Base-by-base conservation (phyloP, 64 coral and sea anemone genomes). In the Stylophora pistillata region DNA sequence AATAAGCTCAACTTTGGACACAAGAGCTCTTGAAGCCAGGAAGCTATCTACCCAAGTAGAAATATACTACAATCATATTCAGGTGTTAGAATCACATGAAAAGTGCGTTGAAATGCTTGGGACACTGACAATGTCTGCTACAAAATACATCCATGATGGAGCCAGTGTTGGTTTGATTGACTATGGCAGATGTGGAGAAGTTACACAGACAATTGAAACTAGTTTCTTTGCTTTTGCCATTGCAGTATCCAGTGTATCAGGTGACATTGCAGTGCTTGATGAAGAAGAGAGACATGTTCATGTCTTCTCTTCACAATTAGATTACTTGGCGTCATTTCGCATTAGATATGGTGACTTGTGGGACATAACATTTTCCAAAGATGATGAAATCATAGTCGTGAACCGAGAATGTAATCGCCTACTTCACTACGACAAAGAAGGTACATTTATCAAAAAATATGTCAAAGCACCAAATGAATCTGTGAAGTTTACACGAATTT, bases 311-410 rank as follows among this genome's bases (percentile, higher is more conserved):
- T 20, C 32, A 57, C 15, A 57, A 16, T 77, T 65, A 60, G 54
- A 25, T n/a, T 53, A 33, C 9, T 0, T 73, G 2, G 59, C 18
- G 15, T 70, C 66, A n/a, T 59, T 90, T 59, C 56, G 55, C 26
- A 82, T 90, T 56, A 90, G 32, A 70, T 82, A 80, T 60, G 77
- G 77, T 81, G 63, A 90, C 56, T 68, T 90, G 1, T 90, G 76
- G 77, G 88, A 90, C 26, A 70, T 90, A 0, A 72, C 76, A 37
- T 90, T 90, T 82, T 81, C 88, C 28, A 82, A 81, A 31, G 68
- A 90, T 41, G 77, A 90, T 81, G 88, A 90, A 57, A 58, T 90
- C 23, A 61, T 90, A 18, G 88, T 90, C 12, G 55, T 90, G 65
- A 90, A 82, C 55, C 88, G 88, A 25, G 66, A 69, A 9, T 71